phyloP scores from a whole-genome alignment of 1,140 invertebrate genomes.

The Drosophila jambulina region DNA sequence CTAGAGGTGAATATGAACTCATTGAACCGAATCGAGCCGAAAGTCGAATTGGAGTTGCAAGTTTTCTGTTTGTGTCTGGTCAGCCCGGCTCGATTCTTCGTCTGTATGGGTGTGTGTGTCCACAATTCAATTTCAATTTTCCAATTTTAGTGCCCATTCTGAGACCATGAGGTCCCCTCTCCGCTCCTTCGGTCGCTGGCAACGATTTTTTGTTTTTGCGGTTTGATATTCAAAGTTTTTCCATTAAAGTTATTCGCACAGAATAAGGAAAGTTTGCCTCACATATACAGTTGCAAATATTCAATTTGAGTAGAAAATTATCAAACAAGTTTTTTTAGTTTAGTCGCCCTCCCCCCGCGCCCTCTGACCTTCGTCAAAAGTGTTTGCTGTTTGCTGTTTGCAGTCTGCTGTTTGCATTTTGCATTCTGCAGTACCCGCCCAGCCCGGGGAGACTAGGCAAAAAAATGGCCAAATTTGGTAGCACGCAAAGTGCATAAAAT shows the following conservation, averaged over 20 bases:
- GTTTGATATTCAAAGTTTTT: slow-evolving; percentile 84
- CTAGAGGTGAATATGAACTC: slow-evolving; percentile 48
- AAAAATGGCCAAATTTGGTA: slow-evolving; percentile 66
- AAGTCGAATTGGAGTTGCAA: slow-evolving; percentile 35
- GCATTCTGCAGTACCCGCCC: slow-evolving; percentile 7
- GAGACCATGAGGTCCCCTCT: slow-evolving; percentile 8
- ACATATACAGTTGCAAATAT: slow-evolving; percentile 73
- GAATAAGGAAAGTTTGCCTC: slow-evolving; percentile 76
- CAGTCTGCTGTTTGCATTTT: slow-evolving; percentile 18
- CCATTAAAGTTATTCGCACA: slow-evolving; percentile 81
- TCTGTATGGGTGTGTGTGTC: slow-evolving; percentile 38
- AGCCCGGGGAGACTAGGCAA: slow-evolving; percentile 14
- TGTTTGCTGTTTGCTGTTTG: slow-evolving; percentile 21
- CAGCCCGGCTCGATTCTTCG: slow-evolving; percentile 14
- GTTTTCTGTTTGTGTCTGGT: slow-evolving; percentile 42
- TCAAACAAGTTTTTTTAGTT: slow-evolving; percentile 71
- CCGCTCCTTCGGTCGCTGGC: slow-evolving; percentile 3
- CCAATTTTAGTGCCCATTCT: slow-evolving; percentile 64
- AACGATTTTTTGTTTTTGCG: slow-evolving; percentile 67
- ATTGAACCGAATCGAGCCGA: slow-evolving; percentile 33
- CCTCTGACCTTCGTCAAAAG: slow-evolving; percentile 66
- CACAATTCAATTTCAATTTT: slow-evolving; percentile 82
- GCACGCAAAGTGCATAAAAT: slow-evolving; percentile 82
- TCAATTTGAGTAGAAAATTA: slow-evolving; percentile 82
- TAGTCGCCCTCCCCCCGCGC: slow-evolving; percentile 1